Percentiles rank a stretch among this genome's conserved stretches.
phyloP scores from a whole-genome alignment of 1,140 invertebrate species.

The Drosophila prosaltans region DNA sequence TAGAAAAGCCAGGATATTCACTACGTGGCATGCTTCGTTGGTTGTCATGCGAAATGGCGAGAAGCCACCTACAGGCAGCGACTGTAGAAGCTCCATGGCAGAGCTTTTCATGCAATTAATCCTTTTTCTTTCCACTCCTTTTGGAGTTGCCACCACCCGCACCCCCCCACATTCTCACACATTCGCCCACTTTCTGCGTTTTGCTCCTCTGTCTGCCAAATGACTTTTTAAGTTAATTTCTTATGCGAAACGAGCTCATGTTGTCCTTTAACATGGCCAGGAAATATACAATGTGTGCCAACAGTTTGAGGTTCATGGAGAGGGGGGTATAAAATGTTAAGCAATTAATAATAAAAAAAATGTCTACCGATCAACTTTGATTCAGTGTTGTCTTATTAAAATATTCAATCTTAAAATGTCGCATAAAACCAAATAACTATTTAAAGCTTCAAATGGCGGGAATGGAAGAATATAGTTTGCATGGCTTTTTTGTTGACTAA shows the following conservation, averaged over 20 bases:
- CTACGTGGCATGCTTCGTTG: slow-evolving; percentile 36
- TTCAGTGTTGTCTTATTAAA: slow-evolving; percentile 3
- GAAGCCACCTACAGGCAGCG: slow-evolving; percentile 25
- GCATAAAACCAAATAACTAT: too few relatives aligned
- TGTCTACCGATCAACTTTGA: neutral
- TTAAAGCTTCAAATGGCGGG: too few relatives aligned
- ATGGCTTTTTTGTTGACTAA: too few relatives aligned
- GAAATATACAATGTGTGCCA: slow-evolving; percentile 8
- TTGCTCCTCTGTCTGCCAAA: slow-evolving; percentile 63
- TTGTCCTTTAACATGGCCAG: slow-evolving; percentile 51
- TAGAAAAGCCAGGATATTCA: slow-evolving; percentile 75
- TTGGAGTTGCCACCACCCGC: slow-evolving; percentile 5
- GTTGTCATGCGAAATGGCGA: slow-evolving; percentile 16
- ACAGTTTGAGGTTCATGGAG: neutral
- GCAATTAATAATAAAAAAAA: neutral
- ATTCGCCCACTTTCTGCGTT: slow-evolving; percentile 20
- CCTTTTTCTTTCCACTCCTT: slow-evolving; percentile 60
- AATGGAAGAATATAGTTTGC: too few relatives aligned
- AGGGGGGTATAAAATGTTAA: neutral
- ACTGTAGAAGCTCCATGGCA: slow-evolving; percentile 28
- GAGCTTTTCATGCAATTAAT: slow-evolving; percentile 70
- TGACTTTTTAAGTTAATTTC: slow-evolving; percentile 82
- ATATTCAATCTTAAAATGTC: neutral
- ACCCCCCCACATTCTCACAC: neutral
- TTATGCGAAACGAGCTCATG: slow-evolving; percentile 52